Evolutionary conservation across 2,113 vertebrate species (phyloP), one percentile per base, ranked within the genome.

Genomic region (Tringa solitaria): DNA sequence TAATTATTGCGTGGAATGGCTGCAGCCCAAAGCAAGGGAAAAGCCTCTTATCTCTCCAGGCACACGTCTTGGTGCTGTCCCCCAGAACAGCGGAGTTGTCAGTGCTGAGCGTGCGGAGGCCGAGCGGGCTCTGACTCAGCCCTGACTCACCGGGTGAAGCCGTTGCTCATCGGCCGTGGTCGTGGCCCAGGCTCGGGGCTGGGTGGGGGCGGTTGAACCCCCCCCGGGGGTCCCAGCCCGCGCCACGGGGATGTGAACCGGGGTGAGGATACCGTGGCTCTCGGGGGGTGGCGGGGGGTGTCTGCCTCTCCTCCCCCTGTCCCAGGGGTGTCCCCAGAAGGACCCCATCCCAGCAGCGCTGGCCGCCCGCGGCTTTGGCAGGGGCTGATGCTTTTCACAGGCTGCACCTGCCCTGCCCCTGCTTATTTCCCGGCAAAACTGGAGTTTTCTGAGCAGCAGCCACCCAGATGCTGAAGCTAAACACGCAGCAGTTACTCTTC

Each of bases 21-120:
- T 19, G 0, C 57, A 23, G 53, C 0, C 0, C 4, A 26, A 32
- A 73, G 78, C 61, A 27, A 9, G 0, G 7, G 59, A 0, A 43
- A 33, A 46, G n/a, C 28, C 27, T 14, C 79, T 23, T 4, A 2
- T 24, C 63, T 41, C 75, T 77, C 79, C 9, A 76, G 85, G 92
- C 86, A 2, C 24, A 1, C 0, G 1, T 12, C 78, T 24, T 4
- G 0, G 6, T 3, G 27, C 0, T n/a, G 41, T 28, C 48, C 65
- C 84, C 32, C 21, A 3, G 69, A 41, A 17, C 56, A 6, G 3
- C 3, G 1, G 7, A 18, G 4, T 0, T 1, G 48, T 85, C 2
- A 1, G 43, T 11, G 1, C 3, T 77, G 0, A 2, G 28, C 0
- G 67, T 21, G 2, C 57, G 4, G 93, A 16, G 90, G 69, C 15